These are phyloP conservation scores for Drosophila sucinea DNA, from an alignment of 1,140 invertebrate genomes.

Conservation along the genomic window DNA sequence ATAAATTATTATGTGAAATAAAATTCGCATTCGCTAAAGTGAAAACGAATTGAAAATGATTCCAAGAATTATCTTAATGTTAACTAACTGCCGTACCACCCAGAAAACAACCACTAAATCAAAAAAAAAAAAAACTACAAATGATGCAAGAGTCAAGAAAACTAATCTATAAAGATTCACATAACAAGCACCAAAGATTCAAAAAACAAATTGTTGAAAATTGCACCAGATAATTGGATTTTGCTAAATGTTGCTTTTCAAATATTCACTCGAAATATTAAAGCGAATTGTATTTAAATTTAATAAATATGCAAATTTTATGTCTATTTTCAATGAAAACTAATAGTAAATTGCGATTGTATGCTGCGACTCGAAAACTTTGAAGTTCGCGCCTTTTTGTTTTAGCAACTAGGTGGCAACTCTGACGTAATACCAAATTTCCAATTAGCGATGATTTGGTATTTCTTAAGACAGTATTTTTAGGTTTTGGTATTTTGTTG, in stretches of 20 bases:
- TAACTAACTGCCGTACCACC: conserved; percentile 72
- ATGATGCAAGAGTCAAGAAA: neutral
- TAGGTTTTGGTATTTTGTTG: neutral
- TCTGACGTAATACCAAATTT: neutral
- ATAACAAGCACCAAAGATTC: conserved; percentile 47
- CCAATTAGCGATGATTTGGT: neutral
- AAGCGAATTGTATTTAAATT: conserved; percentile 52
- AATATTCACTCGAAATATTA: conserved; percentile 60
- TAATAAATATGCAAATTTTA: conserved; percentile 43
- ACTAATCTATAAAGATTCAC: neutral
- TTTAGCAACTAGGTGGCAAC: neutral
- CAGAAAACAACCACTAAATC: conserved; percentile 21
- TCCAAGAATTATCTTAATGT: conserved; percentile 60
- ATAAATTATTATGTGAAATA: conserved; percentile 72
- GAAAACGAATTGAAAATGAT: conserved; percentile 47
- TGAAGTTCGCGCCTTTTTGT: neutral
- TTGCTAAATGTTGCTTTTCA: conserved; percentile 53
- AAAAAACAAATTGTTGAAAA: conserved; percentile 37
- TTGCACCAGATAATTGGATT: conserved; percentile 45
- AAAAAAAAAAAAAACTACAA: conserved; percentile 35
- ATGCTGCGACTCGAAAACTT: neutral
- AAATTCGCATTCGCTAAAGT: conserved; percentile 37
- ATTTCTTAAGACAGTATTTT: neutral
- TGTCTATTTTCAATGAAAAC: conserved; percentile 18
- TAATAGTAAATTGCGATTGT: neutral